Evolutionary conservation across 2,797 vertebrate genomes (phyloP).

Genomic region (Acanthurus lineatus): DNA sequence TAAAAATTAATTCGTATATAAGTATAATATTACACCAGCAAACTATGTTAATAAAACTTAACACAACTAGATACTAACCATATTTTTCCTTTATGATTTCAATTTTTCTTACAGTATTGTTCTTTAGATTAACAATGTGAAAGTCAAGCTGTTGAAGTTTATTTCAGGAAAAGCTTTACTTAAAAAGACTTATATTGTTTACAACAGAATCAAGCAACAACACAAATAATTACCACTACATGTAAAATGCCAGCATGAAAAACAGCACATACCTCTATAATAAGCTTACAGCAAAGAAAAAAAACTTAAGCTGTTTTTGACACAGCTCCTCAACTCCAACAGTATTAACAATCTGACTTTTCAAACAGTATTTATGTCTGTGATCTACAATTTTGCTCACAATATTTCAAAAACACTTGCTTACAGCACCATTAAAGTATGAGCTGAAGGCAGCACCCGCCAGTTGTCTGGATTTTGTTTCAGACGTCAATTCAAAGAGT

Average conservation of each 20-base stretch:
- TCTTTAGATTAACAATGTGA: background rate
- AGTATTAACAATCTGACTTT: too few relatives aligned
- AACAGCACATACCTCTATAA: background rate
- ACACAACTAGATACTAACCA: background rate
- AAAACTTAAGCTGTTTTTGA: background rate
- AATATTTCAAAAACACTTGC: constrained; percentile 2
- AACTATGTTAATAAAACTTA: background rate
- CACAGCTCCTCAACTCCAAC: background rate
- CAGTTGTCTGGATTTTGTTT: background rate
- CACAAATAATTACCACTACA: background rate
- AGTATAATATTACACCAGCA: background rate
- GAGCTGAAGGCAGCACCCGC: background rate
- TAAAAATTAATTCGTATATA: background rate
- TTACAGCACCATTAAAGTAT: background rate
- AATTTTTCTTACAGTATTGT: background rate
- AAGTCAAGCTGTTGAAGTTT: background rate
- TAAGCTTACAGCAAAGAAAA: background rate
- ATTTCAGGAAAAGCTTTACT: background rate
- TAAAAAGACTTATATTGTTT: too few relatives aligned
- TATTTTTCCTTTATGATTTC: background rate
- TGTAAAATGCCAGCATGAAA: background rate
- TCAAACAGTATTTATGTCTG: too few relatives aligned
- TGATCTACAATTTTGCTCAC: too few relatives aligned
- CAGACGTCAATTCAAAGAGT: background rate
- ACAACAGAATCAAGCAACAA: background rate